phyloP scores from a whole-genome alignment of 2,797 vertebrate genomes.

The Falco biarmicus region DNA sequence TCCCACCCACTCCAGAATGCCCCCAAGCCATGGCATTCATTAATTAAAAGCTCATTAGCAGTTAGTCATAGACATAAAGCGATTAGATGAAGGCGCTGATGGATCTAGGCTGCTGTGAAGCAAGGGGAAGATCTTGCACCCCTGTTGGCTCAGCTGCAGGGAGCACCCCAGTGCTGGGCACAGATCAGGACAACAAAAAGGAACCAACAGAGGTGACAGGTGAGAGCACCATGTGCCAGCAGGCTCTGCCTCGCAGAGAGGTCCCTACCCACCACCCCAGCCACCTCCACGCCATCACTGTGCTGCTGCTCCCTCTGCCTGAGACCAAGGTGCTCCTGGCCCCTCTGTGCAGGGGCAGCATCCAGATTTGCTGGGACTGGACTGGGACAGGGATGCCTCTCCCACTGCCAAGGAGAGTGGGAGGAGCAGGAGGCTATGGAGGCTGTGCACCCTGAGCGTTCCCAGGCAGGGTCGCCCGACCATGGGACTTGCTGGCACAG shows the following conservation, averaged over 20 bases:
- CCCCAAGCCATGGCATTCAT: constrained; percentile 26
- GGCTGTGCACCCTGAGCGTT: not conserved
- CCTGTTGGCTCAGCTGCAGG: rapidly evolving
- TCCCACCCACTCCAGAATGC: not conserved
- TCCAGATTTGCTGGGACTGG: not conserved
- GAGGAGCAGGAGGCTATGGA: rapidly evolving
- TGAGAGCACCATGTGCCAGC: not conserved
- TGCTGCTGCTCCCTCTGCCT: not conserved
- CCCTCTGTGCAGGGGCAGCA: not conserved
- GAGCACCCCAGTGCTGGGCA: rapidly evolving
- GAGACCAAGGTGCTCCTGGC: too few relatives aligned
- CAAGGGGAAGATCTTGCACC: rapidly evolving
- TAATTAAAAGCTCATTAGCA: constrained; percentile 74
- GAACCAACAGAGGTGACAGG: not conserved
- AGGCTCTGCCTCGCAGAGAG: not conserved
- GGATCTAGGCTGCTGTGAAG: not conserved
- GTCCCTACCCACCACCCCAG: not conserved
- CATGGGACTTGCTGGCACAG: rapidly evolving
- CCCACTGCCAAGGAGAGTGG: rapidly evolving
- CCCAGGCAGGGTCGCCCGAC: not conserved
- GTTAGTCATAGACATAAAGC: constrained; percentile 25
- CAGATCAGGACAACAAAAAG: not conserved
- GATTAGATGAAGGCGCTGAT: not conserved
- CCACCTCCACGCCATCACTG: rapidly evolving
- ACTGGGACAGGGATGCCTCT: not conserved